Evolutionary conservation across 2,888 invertebrate species (phyloP), one percentile per base, ranked within the genome.

Genomic region (Arctia plantaginis): DNA sequence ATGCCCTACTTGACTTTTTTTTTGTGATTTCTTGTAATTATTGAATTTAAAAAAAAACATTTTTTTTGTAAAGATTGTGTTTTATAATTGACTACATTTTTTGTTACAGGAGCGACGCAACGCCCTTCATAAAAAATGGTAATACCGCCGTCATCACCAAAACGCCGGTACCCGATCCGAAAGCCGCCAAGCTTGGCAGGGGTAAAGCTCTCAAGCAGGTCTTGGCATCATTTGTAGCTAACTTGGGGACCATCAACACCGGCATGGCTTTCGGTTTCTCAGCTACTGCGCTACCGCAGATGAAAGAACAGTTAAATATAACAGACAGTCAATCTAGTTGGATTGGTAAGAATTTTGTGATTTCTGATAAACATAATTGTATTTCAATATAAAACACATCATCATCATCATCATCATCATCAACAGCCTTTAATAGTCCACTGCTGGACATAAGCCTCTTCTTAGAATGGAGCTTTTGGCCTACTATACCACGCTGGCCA

Each of bases 251-350:
- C 47, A 96, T 97, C 75, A 97, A 97, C 89, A 97, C 97, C 0
- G 97, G 97, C 64, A 96, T 97, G 96, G 96, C 96, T 0, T 97
- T 97, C 84, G 97, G 97, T 0, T 97, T 97, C 87, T 97, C 97
- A 0, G 97, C 97, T 3, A 97, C 97, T 0, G 96, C 96, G 0
- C 89, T 97, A 64, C 97, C 97, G 2, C 97, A 97, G 83, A 86
- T 97, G 66, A 71, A 91, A 95, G 87, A 91, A 91, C 78, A 27
- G 68, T 95, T 97, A 82, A 92, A 88, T n/a, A 94, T 97, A 7
- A 94, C 95, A n/a, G 94, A 96, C 0, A 86, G 86, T 77, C 94
- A 97, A 90, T 96, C 96, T 64, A 97, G 97, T 85, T 97, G 97
- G 97, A 96, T 97, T 81, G 97, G 97, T 97, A 90, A 95, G 95